Evolutionary conservation across 2,797 vertebrate species (phyloP).

Genomic region (Sparus aurata): DNA sequence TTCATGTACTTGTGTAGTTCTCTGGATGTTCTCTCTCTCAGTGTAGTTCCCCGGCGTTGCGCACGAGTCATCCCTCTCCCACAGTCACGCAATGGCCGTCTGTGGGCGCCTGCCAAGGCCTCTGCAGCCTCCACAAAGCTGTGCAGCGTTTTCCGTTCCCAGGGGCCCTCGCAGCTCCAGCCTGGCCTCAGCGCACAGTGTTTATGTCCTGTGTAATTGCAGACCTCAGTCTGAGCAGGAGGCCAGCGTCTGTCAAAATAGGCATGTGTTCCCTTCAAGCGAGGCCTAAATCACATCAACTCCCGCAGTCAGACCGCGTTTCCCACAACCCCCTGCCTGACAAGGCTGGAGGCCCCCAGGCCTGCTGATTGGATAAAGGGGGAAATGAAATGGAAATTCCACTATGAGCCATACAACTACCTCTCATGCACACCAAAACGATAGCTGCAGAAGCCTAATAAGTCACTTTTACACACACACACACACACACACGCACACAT

Average conservation of each 20-base stretch:
- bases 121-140: constrained; percentile 66
- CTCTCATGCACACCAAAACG: constrained; percentile 36
- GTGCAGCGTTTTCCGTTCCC: constrained; percentile 69
- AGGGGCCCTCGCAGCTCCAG: constrained; percentile 68
- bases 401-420: constrained; percentile 44
- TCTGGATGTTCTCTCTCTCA: constrained; percentile 39
- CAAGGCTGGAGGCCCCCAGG: constrained; percentile 53
- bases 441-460: constrained; percentile 48
- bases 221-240: constrained; percentile 81
- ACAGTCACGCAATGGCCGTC: constrained; percentile 71
- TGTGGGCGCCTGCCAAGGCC: constrained; percentile 68
- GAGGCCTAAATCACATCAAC: constrained; percentile 81
- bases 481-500: neutral
- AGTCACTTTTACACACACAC: constrained; percentile 34
- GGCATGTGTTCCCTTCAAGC: constrained; percentile 65
- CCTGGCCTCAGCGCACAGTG: constrained; percentile 64
- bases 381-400: constrained; percentile 71
- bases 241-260: constrained; percentile 82
- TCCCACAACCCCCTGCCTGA: constrained; percentile 75
- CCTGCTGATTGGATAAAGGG: constrained; percentile 66
- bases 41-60: constrained; percentile 37
- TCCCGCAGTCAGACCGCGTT: constrained; percentile 61
- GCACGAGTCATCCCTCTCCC: constrained; percentile 60
- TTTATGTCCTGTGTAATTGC: constrained; percentile 86
- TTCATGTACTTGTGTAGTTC: constrained; percentile 33